Conservation (phyloP, 2,797 vertebrate species). For the Furcifer pardalis region DNA sequence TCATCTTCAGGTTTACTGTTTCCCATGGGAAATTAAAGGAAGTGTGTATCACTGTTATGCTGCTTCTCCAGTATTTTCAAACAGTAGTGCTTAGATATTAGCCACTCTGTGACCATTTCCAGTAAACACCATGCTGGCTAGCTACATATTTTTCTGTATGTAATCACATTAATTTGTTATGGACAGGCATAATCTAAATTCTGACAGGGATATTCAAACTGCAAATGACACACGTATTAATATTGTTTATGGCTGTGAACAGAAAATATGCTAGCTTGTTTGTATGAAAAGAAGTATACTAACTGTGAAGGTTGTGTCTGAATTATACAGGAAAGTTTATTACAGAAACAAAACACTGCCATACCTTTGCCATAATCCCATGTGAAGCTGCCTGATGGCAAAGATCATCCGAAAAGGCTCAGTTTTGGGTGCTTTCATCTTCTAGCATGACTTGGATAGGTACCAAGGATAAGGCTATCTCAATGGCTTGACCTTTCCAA, state of each 20-base stretch:
- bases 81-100: not conserved
- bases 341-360: not conserved
- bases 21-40: constrained; percentile 10
- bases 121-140: not conserved
- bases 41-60: not conserved
- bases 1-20: constrained; percentile 8
- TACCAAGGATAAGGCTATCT: not conserved
- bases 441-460: not conserved
- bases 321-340: not conserved
- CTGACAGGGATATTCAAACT: constrained; percentile 20
- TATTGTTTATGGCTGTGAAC: constrained; percentile 16
- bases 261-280: not conserved
- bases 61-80: not conserved
- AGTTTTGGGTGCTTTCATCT: not conserved
- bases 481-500: not conserved
- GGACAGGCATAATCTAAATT: constrained; percentile 32
- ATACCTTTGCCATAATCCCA: not conserved
- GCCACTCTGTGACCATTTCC: too few relatives aligned
- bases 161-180: constrained; percentile 41
- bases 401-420: not conserved
- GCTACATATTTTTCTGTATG: constrained; percentile 28
- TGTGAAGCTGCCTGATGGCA: not conserved
- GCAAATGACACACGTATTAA: constrained; percentile 14
- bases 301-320: not conserved
- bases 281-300: not conserved